These are phyloP conservation scores for Scolanthus callimorphus DNA, from an alignment of 92 coral and sea anemone genomes.

Conservation along the genomic window DNA sequence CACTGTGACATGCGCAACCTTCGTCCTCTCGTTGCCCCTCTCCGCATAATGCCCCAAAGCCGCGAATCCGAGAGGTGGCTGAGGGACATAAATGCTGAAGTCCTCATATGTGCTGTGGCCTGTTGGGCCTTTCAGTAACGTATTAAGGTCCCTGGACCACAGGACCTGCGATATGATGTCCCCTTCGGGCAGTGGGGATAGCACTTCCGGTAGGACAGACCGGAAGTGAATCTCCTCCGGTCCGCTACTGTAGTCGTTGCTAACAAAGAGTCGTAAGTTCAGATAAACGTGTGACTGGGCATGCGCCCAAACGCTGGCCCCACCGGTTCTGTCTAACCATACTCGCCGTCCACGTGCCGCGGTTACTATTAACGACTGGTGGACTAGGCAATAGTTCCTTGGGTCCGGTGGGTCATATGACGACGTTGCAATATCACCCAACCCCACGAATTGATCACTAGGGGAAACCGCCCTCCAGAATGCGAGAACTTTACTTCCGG, in stretches of 20 bases:
- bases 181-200: conserved; percentile 53
- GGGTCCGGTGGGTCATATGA: conserved; percentile 48
- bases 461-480: conserved; percentile 75
- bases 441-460: conserved; percentile 33
- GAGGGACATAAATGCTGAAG: conserved; percentile 70
- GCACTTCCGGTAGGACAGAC: conserved; percentile 53
- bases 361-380: conserved; percentile 45
- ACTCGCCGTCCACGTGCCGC: conserved; percentile 60
- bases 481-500: conserved; percentile 22
- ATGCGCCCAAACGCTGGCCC: conserved; percentile 57
- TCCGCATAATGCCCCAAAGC: conserved; percentile 72
- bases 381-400: conserved; percentile 48
- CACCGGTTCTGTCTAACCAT: conserved; percentile 55
- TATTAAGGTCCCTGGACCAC: conserved; percentile 45
- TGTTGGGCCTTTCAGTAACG: conserved; percentile 45
- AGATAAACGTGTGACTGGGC: conserved; percentile 53
- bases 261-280: conserved; percentile 39
- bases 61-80: conserved; percentile 63
- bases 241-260: conserved; percentile 37
- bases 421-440: conserved; percentile 64
- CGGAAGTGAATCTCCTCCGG: conserved; percentile 26
- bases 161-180: conserved; percentile 36
- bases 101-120: conserved; percentile 48
- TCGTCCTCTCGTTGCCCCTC: conserved; percentile 12
- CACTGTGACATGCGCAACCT: conserved; percentile 38